A percentile compares a stretch with the other conserved stretches of the same genome.
phyloP scores from a whole-genome alignment of 2,797 vertebrate species.

The Phrynocephalus forsythii region DNA sequence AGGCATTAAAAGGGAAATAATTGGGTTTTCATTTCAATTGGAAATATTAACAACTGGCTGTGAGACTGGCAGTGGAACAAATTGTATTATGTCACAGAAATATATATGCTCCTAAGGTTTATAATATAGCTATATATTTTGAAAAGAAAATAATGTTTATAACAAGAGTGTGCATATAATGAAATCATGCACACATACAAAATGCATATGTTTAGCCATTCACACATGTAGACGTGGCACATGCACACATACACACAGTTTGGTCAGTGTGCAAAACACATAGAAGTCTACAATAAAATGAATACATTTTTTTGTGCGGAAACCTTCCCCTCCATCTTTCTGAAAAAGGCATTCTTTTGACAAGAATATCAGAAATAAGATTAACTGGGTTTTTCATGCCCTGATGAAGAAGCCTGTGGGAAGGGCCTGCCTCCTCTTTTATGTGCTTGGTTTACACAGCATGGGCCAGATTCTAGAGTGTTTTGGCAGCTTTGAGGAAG shows the following conservation, averaged over 20 bases:
- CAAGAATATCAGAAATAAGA: not conserved
- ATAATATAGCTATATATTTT: not conserved
- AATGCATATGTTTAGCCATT: not conserved
- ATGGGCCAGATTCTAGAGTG: not conserved
- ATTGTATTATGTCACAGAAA: not conserved
- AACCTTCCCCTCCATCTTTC: not conserved
- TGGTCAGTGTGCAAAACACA: too few species aligned
- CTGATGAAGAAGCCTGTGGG: not conserved
- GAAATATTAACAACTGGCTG: not conserved
- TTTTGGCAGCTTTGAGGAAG: not conserved
- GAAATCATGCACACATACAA: not conserved
- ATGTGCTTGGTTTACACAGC: not conserved
- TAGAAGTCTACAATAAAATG: not conserved
- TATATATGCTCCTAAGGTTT: not conserved
- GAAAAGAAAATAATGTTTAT: not conserved
- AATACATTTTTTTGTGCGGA: not conserved
- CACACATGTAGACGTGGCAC: too few species aligned
- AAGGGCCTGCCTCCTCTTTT: not conserved
- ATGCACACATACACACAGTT: too few species aligned
- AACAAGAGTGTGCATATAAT: not conserved
- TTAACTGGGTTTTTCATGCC: not conserved
- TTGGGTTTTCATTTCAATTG: too few species aligned
- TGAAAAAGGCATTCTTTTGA: not conserved
- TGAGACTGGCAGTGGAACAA: not conserved
- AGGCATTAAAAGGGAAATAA: too few species aligned